Evolutionary conservation across 2,888 invertebrate species (phyloP), one percentile per base, ranked within the genome.

Genomic region (Spodoptera picta): DNA sequence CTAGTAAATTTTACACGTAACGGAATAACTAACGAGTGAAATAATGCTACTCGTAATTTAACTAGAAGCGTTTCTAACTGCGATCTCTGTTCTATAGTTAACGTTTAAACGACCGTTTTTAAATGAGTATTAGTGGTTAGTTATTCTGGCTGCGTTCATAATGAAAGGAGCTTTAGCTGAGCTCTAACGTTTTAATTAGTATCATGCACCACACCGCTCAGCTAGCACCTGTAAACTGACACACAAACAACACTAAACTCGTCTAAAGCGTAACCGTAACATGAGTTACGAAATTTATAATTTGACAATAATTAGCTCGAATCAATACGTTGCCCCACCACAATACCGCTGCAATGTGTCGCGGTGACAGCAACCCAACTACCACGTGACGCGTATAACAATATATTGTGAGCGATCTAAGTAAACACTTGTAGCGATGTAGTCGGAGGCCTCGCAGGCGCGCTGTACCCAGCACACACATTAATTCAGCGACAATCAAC

Each of bases 1-100:
- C 84, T 85, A 83, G 85, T 87, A 87, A 85, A 89, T 87, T 88
- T 85, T 85, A 87, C 86, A 85, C 85, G 85, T 87, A 87, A 88
- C 85, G 80, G 84, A 89, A 89, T 91, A 90, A 88, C 86, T 88
- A 87, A 88, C 85, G 80, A 81, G 79, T 74, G 80, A 83, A 82
- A 80, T 85, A 84, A 85, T 64, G 67, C 69, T 24, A 53, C 50
- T 61, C 65, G 75, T 81, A 76, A 73, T 65, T 65, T 65, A 47
- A 4, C 69, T 55, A 43, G 53, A 53, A 75, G 59, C 45, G 44
- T 49, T 69, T 49, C 70, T 49, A 74, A 47, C 27, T 47, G 49
- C 56, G 43, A 69, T 69, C 52, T 57, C 36, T 52, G 23, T 36
- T 57, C 55, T 44, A 55, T 48, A n/a, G 52, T 52, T 59, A 69